Evolutionary conservation across 1,140 invertebrate genomes (phyloP).

Genomic region (Drosophila athabasca): DNA sequence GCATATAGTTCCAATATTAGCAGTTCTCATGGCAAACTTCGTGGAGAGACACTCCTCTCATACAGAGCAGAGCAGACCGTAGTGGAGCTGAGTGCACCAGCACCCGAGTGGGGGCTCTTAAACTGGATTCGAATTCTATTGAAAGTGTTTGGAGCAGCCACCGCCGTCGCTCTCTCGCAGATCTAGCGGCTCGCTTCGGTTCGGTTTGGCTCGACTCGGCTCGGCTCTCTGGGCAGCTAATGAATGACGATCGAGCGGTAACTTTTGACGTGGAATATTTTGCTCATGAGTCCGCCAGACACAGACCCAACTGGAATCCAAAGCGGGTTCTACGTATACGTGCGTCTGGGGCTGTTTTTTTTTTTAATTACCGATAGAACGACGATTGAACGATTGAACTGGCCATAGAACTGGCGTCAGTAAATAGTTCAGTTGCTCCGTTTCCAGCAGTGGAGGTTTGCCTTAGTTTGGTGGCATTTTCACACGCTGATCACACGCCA

Average conservation of each 20-base stretch:
- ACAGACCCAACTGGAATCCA: constrained; percentile 1
- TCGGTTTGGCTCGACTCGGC: too few relatives aligned
- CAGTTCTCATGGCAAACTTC: too few relatives aligned
- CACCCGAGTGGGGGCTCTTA: constrained; percentile 27
- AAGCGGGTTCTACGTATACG: constrained; percentile 53
- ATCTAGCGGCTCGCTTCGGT: too few relatives aligned
- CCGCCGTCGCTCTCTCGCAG: not conserved
- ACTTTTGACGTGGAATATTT: constrained; percentile 72
- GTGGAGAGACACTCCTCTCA: too few relatives aligned
- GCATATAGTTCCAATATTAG: too few relatives aligned
- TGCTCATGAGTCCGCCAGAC: constrained; percentile 65
- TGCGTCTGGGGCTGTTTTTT: constrained; percentile 55
- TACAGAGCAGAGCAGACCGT: too few relatives aligned
- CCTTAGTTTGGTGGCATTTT: constrained; percentile 67
- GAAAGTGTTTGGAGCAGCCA: constrained; percentile 64
- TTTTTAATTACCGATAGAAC: constrained; percentile 77
- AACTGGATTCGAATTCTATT: constrained; percentile 79
- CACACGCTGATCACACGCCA: constrained; percentile 58
- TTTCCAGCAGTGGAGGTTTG: constrained; percentile 1
- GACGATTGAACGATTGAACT: constrained; percentile 19
- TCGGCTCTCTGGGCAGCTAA: constrained; percentile 40
- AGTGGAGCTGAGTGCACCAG: constrained; percentile 30
- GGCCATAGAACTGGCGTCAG: constrained; percentile 46
- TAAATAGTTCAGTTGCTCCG: constrained; percentile 51
- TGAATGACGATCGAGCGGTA: constrained; percentile 68